Conservation (phyloP, 2,113 vertebrate genomes). For the Xiphophorus couchianus region DNA sequence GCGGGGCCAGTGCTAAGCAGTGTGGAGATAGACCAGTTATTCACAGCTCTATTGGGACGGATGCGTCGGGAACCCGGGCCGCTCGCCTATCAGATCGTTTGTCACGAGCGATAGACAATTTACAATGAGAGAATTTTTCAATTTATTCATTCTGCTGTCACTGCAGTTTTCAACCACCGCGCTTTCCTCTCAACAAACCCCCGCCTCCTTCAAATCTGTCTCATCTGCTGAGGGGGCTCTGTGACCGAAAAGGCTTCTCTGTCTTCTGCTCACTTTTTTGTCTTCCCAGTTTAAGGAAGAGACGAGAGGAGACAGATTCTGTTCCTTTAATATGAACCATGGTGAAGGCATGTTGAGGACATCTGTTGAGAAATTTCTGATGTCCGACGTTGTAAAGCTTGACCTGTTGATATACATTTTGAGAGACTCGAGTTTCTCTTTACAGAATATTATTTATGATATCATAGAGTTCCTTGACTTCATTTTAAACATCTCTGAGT, state of each 20-base stretch:
- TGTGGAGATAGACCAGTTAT: conserved; percentile 79
- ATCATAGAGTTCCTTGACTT: no score
- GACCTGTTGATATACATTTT: neutral
- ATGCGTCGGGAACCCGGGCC: conserved; percentile 67
- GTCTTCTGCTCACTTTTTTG: conserved; percentile 52
- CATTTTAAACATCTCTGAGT: neutral
- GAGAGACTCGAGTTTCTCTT: neutral
- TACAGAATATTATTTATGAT: neutral
- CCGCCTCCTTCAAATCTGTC: conserved; percentile 39
- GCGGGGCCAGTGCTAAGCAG: conserved; percentile 79
- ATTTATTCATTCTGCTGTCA: conserved; percentile 85
- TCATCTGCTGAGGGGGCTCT: conserved; percentile 55
- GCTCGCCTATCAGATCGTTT: conserved; percentile 83
- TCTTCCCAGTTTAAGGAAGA: conserved; percentile 27
- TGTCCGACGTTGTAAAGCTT: no score
- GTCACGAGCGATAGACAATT: conserved; percentile 83
- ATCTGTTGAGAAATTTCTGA: conserved; percentile 21
- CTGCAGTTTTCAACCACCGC: conserved; percentile 77
- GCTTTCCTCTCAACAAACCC: conserved; percentile 59
- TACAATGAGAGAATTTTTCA: conserved; percentile 82
- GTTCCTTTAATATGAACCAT: conserved; percentile 64
- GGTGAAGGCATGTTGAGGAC: conserved; percentile 45
- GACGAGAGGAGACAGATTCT: conserved; percentile 34
- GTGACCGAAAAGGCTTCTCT: conserved; percentile 46
- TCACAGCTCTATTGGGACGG: conserved; percentile 81